Base-by-base conservation (phyloP, 2,797 vertebrate species). In the Mionectes olivaceus region DNA sequence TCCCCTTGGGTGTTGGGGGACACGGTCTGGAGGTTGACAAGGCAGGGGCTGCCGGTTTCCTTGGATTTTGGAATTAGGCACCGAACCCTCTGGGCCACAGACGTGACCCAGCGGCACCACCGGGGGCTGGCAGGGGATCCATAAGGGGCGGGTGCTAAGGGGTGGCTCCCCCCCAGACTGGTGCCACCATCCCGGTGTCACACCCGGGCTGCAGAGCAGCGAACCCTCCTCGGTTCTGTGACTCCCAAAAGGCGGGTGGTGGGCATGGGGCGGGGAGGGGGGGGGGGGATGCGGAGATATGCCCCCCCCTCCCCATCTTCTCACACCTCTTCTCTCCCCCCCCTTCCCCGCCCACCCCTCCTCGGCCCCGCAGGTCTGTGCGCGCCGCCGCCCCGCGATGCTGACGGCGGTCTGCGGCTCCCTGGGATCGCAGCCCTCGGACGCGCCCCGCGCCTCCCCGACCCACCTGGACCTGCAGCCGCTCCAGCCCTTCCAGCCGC, bases 371-470 rank as follows among this genome's bases (percentile, higher is more conserved):
- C 92, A 98, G 98, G 96, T 97, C 80, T 91, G 95, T 77, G 89
- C 90, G 96, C 89, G 93, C 95, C 94, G 65, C 64, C 82, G 47
- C 88, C 87, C 90, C 95, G 95, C 47, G 91, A 98, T 98, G 98
- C 98, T 98, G 91, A 98, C 98, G 94, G 98, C 98, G 93, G 98
- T 98, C 88, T 98, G 98, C 88, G 97, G 97, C 96, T 98, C 98
- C 93, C 92, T 98, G 97, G 98, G 97, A 96, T 98, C 98, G 81
- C 98, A 98, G 83, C 97, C 97, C 97, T 96, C 98, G 19, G 98
- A 98, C 78, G 96, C 98, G 7, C 97, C 98, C 78, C 97, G 97
- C 39, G 52, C 97, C 79, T 98, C 98, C 30, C 97, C 98, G 23
- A 95, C 96, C 69, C 95, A 95, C 87, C 96, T 97, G 33, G 98